Evolutionary conservation across 2,888 invertebrate genomes (phyloP).

Genomic region (Clitarchus hookeri): DNA sequence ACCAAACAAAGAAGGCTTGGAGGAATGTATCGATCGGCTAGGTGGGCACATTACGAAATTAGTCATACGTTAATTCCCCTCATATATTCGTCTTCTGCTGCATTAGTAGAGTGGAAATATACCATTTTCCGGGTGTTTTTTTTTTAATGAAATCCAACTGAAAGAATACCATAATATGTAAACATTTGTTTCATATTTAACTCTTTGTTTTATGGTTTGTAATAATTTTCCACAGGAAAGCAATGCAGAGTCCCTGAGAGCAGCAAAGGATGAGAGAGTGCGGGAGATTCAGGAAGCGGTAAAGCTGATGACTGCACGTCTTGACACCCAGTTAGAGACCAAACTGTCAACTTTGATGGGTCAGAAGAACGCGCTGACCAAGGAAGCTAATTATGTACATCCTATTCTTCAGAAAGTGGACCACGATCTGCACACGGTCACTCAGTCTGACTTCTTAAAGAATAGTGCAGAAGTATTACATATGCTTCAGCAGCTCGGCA

Average conservation of each 20-base stretch:
- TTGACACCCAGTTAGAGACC: constrained; percentile 87
- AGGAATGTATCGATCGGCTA: too few relatives aligned
- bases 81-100: too few relatives aligned
- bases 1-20: too few relatives aligned
- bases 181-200: too few relatives aligned
- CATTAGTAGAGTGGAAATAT: too few relatives aligned
- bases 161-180: too few relatives aligned
- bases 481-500: constrained; percentile 82
- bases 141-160: too few relatives aligned
- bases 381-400: constrained; percentile 89
- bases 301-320: constrained; percentile 87
- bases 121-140: too few relatives aligned
- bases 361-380: constrained; percentile 81
- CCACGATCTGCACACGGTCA: constrained; percentile 75
- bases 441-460: constrained; percentile 81
- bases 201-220: too few relatives aligned
- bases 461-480: constrained; percentile 80
- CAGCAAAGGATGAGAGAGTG: constrained; percentile 90
- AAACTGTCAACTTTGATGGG: constrained; percentile 87
- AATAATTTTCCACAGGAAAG: constrained; percentile 65
- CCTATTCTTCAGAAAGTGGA: constrained; percentile 82
- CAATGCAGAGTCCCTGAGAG: constrained; percentile 86
- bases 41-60: too few relatives aligned
- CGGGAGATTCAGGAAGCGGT: constrained; percentile 91
- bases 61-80: too few relatives aligned